Evolutionary conservation across 2,113 vertebrate species (phyloP).

Genomic region (Tympanuchus pallidicinctus): DNA sequence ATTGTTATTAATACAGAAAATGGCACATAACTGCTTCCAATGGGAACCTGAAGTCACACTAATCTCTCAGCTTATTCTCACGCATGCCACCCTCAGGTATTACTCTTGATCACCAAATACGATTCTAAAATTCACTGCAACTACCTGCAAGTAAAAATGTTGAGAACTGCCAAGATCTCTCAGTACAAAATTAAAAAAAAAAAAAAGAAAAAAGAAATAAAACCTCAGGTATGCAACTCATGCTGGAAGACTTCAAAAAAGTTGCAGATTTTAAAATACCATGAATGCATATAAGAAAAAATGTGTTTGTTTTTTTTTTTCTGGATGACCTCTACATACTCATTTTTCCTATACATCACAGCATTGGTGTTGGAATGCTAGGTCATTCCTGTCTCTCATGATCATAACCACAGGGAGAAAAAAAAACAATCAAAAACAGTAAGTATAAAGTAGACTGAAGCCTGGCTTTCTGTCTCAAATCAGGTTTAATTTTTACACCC

Average conservation of each 20-base stretch:
- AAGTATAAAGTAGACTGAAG: background rate
- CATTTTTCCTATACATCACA: background rate
- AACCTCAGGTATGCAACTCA: background rate
- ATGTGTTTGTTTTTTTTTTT: background rate
- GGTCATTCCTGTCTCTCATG: background rate
- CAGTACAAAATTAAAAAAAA: background rate
- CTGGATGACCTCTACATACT: background rate
- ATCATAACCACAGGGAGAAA: background rate
- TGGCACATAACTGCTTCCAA: background rate
- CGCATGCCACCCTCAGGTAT: background rate
- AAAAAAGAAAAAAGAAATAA: background rate
- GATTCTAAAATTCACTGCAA: background rate
- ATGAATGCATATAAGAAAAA: background rate
- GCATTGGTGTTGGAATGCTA: background rate
- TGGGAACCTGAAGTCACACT: background rate
- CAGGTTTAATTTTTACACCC: background rate
- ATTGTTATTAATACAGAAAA: background rate
- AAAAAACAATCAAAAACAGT: background rate
- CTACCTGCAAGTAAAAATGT: background rate
- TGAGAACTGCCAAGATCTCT: background rate
- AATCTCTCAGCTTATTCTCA: background rate
- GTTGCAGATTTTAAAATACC: conserved; percentile 17
- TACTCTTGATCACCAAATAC: background rate
- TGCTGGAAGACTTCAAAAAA: background rate
- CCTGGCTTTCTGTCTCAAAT: background rate